These are phyloP conservation scores for Neodon shergylaensis DNA, from an alignment of 2,113 vertebrate species.

Conservation along the genomic window DNA sequence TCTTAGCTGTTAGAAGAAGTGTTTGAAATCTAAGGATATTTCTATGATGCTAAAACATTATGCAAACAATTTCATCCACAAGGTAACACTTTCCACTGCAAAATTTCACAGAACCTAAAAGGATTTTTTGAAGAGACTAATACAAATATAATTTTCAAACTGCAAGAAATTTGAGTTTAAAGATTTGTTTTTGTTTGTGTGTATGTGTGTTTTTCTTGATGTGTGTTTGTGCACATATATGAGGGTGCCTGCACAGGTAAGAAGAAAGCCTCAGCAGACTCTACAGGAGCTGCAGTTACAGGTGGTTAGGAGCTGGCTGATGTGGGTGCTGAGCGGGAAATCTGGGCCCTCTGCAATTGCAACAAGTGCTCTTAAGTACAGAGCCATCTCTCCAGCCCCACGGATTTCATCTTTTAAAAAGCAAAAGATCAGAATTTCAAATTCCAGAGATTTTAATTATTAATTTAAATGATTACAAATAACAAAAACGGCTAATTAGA, in stretches of 20 bases:
- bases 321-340: not conserved
- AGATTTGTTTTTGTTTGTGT: not conserved
- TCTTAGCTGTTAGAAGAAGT: not conserved
- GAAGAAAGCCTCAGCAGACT: not conserved
- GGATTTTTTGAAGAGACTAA: conserved; percentile 18
- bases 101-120: not conserved
- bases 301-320: not conserved
- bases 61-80: not conserved
- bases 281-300: not conserved
- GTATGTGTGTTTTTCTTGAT: too few species aligned
- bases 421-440: not conserved
- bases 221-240: not conserved
- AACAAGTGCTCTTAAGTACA: not conserved
- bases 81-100: not conserved
- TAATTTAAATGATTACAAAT: conserved; percentile 1
- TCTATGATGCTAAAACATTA: conserved; percentile 22
- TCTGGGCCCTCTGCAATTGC: too few species aligned
- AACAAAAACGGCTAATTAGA: conserved; percentile 26
- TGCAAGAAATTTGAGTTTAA: not conserved
- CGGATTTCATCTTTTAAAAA: not conserved
- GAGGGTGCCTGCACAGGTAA: not conserved
- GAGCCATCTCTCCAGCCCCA: not conserved
- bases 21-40: not conserved
- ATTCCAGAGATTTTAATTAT: not conserved
- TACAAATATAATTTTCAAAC: not conserved